Percentiles rank a stretch among this genome's conserved stretches.
Evolutionary conservation across 2,797 vertebrate species (phyloP).

Genomic region (Halcyon leucocephala): DNA sequence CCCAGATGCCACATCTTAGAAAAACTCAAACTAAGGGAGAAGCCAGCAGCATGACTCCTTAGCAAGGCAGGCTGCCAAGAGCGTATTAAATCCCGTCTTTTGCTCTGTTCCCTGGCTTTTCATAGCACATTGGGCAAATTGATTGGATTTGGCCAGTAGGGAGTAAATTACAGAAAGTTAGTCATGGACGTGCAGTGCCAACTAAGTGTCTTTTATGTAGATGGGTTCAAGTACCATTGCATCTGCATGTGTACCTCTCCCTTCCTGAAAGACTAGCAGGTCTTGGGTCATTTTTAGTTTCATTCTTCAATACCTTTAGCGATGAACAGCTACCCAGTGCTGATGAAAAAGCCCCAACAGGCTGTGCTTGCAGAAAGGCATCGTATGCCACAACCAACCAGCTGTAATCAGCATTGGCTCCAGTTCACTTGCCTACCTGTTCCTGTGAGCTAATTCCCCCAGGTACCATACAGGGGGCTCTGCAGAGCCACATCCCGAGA

Average conservation of each 20-base stretch:
- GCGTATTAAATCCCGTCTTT: not conserved
- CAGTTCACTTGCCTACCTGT: not conserved
- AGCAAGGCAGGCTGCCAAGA: not conserved
- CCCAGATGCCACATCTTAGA: not conserved
- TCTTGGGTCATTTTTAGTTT: not conserved
- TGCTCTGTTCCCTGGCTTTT: not conserved
- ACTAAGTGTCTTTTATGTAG: not conserved
- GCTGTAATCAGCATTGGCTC: not conserved
- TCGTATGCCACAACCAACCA: not conserved
- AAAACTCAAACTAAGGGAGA: not conserved
- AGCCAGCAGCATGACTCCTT: not conserved
- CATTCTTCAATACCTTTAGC: not conserved
- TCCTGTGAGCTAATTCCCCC: not conserved
- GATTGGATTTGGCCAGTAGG: not conserved
- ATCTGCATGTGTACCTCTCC: not conserved
- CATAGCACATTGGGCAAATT: not conserved
- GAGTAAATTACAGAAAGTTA: constrained; percentile 6
- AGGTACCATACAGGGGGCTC: not conserved
- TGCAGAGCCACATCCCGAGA: not conserved
- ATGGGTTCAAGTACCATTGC: not conserved
- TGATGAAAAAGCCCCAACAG: not conserved
- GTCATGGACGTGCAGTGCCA: not conserved
- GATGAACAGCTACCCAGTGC: not conserved
- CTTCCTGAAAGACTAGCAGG: not conserved
- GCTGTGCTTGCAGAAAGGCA: not conserved